Evolutionary conservation across 35 echinoderm and acorn worm genomes (phyloP), one percentile per base, ranked within the genome.

Genomic region (Acanthaster planci): DNA sequence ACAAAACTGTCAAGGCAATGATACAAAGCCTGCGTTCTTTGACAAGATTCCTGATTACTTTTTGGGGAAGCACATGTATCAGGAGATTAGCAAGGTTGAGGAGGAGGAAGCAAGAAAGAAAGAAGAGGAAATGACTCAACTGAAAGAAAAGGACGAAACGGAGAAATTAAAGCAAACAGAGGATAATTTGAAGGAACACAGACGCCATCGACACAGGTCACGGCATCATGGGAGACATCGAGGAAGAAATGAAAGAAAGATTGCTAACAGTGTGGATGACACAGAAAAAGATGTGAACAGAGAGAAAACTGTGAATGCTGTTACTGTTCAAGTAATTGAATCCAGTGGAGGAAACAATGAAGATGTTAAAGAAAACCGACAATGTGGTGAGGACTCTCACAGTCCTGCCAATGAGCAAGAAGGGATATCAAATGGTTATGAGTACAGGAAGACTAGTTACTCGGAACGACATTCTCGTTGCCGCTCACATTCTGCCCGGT

Each of bases 31-130:
- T 36, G n/a, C 53, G 34, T 83, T 58, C 38, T 83, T 83, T 64
- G 81, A 83, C 56, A 83, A 83, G 34, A 83, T 83, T 27, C 81
- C 81, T 4, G 81, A 83, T 37, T 83, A 83, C 59, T 83, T 83
- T 58, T 27, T 57, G 16, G 56, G 29, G 35, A 83, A 83, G 37
- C 54, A 58, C 29, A 83, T 83, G 81, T 83, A 83, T 37, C 81
- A 83, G 30, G 81, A 83, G 10, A 60, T 83, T 21, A 57, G 81
- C 23, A 60, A 34, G 21, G 30, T 57, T 5, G 53, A 83, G 31
- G 42, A 39, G 38, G 76, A 42, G 42, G 37, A 40, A 83, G 81
- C 32, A 2, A 4, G 53, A 57, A 59, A 60, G 64, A 21, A 56
- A 37, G 81, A 83, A 35, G 44, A 59, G 23, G 55, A 83, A 30